Conservation (phyloP, 2,888 invertebrate species). For the Mesopsocus fuscifrons region DNA sequence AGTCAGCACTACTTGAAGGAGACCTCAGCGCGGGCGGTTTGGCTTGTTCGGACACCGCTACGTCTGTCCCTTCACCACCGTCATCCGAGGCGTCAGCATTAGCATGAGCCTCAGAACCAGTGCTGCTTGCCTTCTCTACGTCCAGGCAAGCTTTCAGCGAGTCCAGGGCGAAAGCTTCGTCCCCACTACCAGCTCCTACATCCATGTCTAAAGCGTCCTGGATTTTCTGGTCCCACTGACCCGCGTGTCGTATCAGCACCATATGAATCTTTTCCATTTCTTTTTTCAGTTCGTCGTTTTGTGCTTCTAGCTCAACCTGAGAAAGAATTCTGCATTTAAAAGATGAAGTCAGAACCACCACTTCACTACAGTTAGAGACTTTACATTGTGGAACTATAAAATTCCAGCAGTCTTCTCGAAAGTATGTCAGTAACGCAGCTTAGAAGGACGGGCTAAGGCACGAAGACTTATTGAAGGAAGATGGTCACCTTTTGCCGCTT, state of each 20-base stretch:
- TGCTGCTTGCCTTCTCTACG: conserved; percentile 12
- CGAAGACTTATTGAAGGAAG: not conserved
- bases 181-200: conserved; percentile 17
- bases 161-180: conserved; percentile 8
- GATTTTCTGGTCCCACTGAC: conserved; percentile 38
- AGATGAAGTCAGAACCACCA: too few species aligned
- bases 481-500: conserved; percentile 49
- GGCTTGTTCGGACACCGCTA: too few species aligned
- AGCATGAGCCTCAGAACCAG: conserved; percentile 17
- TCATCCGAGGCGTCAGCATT: too few species aligned
- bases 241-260: conserved; percentile 42
- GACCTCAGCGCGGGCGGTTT: too few species aligned
- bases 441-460: too few species aligned
- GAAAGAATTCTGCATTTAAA: too few species aligned
- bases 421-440: too few species aligned
- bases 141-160: conserved; percentile 13
- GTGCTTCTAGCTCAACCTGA: conserved; percentile 42
- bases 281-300: conserved; percentile 53
- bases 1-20: too few species aligned
- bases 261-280: conserved; percentile 64
- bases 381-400: too few species aligned
- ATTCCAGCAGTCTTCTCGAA: too few species aligned
- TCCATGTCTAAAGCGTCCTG: conserved; percentile 26
- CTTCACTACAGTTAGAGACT: too few species aligned
- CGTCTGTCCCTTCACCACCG: too few species aligned